Evolutionary conservation across 2,797 vertebrate genomes (phyloP).

Genomic region (Galagoides demidoff): DNA sequence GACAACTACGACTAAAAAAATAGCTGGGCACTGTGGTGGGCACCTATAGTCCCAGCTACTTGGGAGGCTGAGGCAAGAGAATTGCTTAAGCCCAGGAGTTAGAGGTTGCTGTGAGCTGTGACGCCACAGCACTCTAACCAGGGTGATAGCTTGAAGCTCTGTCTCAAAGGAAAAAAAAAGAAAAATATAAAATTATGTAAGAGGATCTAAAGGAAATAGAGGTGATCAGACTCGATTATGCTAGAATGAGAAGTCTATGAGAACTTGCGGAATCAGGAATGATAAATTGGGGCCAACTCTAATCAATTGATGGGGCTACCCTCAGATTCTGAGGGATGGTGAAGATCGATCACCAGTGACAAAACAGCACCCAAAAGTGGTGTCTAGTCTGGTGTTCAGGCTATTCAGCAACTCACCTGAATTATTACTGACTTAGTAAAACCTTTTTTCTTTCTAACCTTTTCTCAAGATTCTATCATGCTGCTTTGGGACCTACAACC

Average conservation of each 20-base stretch:
- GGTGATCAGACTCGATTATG: not conserved
- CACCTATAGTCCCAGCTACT: no score
- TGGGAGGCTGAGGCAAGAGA: no score
- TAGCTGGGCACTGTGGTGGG: no score
- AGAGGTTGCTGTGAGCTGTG: no score
- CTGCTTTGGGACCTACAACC: not conserved
- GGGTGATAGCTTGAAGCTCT: no score
- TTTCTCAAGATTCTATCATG: not conserved
- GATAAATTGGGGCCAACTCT: not conserved
- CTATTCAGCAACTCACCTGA: not conserved
- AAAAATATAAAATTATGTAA: not conserved
- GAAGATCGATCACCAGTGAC: not conserved
- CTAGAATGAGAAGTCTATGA: not conserved
- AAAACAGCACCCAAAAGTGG: not conserved
- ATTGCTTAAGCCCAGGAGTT: no score
- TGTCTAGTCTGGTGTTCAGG: not conserved
- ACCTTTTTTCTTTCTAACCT: not conserved
- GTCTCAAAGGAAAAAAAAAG: not conserved
- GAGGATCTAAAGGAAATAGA: not conserved
- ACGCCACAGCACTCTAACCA: no score
- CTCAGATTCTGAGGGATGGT: not conserved
- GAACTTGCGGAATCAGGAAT: not conserved
- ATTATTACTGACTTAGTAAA: not conserved
- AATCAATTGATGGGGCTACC: not conserved
- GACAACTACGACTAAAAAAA: no score